Evolutionary conservation across 2,888 invertebrate genomes (phyloP), one percentile per base, ranked within the genome.

Genomic region (Liopterus haemorrhoidalis): DNA sequence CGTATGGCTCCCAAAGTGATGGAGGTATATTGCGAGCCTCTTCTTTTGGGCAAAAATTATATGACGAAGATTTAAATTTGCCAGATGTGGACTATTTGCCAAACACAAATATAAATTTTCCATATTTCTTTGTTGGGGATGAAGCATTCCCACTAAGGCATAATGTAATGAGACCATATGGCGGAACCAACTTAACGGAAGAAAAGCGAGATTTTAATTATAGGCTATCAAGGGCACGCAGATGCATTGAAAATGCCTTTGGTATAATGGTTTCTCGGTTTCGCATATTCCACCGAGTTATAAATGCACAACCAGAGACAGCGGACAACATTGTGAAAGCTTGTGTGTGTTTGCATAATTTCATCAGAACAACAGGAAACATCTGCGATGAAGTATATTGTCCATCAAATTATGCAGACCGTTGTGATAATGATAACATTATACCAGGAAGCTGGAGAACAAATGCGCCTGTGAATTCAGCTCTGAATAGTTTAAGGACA

Each of bases 1-100:
- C 52, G 30, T 55, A 54, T 50, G 60, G 60, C 4, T 55, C 54
- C 38, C 54, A 57, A 47, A 59, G 58, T 54, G 62, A 63, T 51
- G 58, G 59, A 8, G 58, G 56, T 9, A 45, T 59, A 18, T 57
- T 57, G 40, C 32, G 41, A 42, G 28, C 27, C 11, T 53, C 42
- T 19, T 22, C 30, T 22, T 42, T 57, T 24, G 54, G 52, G 16
- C 30, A 41, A 25, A 27, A 27, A 38, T 28, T 56, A 22, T 15
- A 40, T 43, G 51, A 49, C 25, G 49, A 47, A 21, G 36, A 27
- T 27, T 36, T 54, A 6, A 44, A 52, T 42, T 46, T 59, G 41
- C 60, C 58, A 28, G 48, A 42, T 37, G 50, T 53, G 40, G 49
- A 47, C 41, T 21, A 41, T 33, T 48, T 60, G 28, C 54, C 54